Conservation (phyloP, 2,113 vertebrate species). For the Scomber colias region DNA sequence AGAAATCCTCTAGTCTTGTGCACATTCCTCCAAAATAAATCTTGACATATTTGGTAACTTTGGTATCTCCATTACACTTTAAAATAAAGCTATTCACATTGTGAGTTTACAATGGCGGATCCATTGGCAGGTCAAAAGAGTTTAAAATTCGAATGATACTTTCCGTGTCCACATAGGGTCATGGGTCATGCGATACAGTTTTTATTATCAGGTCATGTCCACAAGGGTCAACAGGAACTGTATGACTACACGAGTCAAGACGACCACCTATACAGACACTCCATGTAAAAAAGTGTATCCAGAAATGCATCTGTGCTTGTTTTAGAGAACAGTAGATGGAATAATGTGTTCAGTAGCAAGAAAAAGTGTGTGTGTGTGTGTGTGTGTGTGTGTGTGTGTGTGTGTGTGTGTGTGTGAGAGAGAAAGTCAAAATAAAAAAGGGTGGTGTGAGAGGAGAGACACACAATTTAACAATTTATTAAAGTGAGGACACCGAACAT, state of each 20-base stretch:
- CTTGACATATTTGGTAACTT: too few species aligned
- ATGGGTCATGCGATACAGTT: too few species aligned
- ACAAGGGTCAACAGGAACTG: background rate
- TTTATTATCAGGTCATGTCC: too few species aligned
- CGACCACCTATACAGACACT: background rate
- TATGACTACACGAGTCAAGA: background rate
- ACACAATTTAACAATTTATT: slow-evolving; percentile 37
- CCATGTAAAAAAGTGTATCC: background rate
- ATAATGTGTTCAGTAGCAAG: slow-evolving; percentile 1
- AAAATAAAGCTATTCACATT: background rate
- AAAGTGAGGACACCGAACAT: slow-evolving; percentile 16
- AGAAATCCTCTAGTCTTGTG: too few species aligned
- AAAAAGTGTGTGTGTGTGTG: too few species aligned
- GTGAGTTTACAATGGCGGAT: background rate
- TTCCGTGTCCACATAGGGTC: background rate
- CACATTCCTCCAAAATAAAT: too few species aligned
- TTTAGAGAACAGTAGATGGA: background rate
- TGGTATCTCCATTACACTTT: too few species aligned
- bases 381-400: background rate
- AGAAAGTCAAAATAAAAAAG: slow-evolving; percentile 10
- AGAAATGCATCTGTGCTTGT: background rate
- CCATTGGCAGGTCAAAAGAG: background rate
- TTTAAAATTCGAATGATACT: background rate
- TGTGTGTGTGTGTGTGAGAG: background rate
- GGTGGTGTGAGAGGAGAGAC: slow-evolving; percentile 13